Conservation (phyloP, 2,888 invertebrate species). For the Zhuqinia jingwanae region DNA sequence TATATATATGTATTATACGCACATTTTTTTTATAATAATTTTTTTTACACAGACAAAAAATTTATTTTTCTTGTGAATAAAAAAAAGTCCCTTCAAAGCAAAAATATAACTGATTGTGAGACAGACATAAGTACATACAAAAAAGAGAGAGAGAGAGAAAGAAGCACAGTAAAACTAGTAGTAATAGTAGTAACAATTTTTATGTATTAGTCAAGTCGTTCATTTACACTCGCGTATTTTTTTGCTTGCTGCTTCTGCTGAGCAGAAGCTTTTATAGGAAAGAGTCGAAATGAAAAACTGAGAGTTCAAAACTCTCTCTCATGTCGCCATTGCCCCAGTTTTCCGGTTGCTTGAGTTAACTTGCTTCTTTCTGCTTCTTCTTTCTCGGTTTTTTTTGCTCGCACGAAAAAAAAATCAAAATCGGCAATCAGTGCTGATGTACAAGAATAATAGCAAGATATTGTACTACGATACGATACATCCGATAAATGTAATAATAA, state of each 20-base stretch:
- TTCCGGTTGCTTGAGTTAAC: slow-evolving; percentile 59
- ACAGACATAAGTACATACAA: too few relatives aligned
- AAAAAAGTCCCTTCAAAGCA: neutral
- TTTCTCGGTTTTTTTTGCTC: slow-evolving; percentile 40
- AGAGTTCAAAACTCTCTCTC: slow-evolving; percentile 69
- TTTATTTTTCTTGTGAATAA: neutral
- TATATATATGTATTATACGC: neutral
- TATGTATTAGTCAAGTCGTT: slow-evolving; percentile 13
- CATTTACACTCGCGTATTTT: too few relatives aligned
- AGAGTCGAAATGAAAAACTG: slow-evolving; percentile 41
- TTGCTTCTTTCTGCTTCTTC: neutral
- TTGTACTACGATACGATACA: slow-evolving; percentile 2
- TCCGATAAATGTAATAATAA: too few relatives aligned
- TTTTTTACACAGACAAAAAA: neutral
- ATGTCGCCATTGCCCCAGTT: slow-evolving; percentile 73
- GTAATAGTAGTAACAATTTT: slow-evolving; percentile 1
- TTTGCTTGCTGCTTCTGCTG: neutral
- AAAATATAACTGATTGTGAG: neutral
- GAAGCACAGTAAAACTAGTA: too few relatives aligned
- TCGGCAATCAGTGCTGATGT: slow-evolving; percentile 62
- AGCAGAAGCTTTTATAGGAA: too few relatives aligned
- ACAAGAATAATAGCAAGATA: slow-evolving; percentile 42
- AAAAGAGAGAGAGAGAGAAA: slow-evolving; percentile 11
- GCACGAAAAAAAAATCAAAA: slow-evolving; percentile 51
- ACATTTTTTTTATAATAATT: neutral